Conservation (phyloP, 1,140 invertebrate genomes). For the Caenorhabditis brenneri region DNA sequence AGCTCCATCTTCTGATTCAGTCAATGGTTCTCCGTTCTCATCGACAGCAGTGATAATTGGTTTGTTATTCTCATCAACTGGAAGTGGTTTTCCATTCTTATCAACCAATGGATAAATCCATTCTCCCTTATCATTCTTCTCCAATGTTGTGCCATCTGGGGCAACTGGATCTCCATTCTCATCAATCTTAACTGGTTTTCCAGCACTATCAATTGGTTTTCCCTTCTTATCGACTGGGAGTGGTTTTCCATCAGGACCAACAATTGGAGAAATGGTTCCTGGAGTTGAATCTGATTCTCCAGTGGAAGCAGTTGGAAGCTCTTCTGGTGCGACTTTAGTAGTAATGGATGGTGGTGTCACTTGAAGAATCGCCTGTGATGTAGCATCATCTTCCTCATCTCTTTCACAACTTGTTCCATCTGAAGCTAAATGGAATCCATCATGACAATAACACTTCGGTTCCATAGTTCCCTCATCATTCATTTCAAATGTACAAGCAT, state of each 20-base stretch:
- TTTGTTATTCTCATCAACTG: conserved; percentile 51
- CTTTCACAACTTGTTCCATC: conserved; percentile 63
- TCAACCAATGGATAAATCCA: conserved; percentile 61
- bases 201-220: conserved; percentile 40
- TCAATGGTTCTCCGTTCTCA: conserved; percentile 34
- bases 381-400: conserved; percentile 51
- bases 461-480: conserved; percentile 54
- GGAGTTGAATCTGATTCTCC: conserved; percentile 21
- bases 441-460: conserved; percentile 65
- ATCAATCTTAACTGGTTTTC: conserved; percentile 45
- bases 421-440: conserved; percentile 59
- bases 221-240: conserved; percentile 51
- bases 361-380: conserved; percentile 39
- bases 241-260: conserved; percentile 60
- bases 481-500: conserved; percentile 64
- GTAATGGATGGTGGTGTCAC: conserved; percentile 54
- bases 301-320: conserved; percentile 47
- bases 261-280: conserved; percentile 36
- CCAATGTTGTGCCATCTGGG: conserved; percentile 60
- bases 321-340: conserved; percentile 49
- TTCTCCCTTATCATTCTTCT: conserved; percentile 59
- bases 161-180: conserved; percentile 55
- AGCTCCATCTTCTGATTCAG: conserved; percentile 28
- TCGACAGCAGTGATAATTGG: conserved; percentile 56
- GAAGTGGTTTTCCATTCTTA: conserved; percentile 49